Conservation (phyloP, 2,888 invertebrate species). For the Netelia inedita region DNA sequence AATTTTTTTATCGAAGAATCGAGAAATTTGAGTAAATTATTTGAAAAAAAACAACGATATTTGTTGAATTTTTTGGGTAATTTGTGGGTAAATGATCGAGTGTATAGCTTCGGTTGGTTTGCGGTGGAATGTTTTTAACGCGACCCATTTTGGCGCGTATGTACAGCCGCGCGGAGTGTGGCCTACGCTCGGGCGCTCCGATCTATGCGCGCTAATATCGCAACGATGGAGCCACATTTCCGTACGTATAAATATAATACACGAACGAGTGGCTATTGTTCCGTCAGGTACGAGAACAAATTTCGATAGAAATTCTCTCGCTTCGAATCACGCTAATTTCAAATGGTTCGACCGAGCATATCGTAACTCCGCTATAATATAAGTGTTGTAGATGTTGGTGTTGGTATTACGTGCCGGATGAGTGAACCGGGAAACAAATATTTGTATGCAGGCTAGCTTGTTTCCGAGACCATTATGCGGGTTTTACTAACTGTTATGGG, state of each 20-base stretch:
- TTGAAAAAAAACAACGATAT: no score
- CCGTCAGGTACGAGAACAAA: conserved; percentile 25
- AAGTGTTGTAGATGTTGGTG: background rate
- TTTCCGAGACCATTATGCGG: conserved; percentile 34
- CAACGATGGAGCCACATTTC: background rate
- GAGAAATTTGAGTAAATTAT: no score
- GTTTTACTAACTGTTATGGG: conserved; percentile 38
- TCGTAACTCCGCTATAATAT: background rate
- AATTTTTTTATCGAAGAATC: no score
- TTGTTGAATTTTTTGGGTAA: no score
- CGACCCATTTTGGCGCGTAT: no score
- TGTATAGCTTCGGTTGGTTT: no score
- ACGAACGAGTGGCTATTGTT: background rate
- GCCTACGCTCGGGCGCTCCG: background rate
- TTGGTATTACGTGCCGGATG: background rate
- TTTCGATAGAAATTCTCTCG: conserved; percentile 44
- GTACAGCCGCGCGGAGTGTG: background rate
- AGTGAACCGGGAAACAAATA: conserved; percentile 50
- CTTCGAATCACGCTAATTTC: conserved; percentile 30
- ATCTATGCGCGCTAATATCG: no score
- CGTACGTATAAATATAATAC: background rate
- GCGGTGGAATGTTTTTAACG: no score
- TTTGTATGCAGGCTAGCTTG: conserved; percentile 38
- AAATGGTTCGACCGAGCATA: conserved; percentile 32
- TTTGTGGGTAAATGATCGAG: no score